A percentile compares a stretch with the other conserved stretches of the same genome.
Conservation (phyloP, 2,113 vertebrate genomes). For the Chitala chitala region DNA sequence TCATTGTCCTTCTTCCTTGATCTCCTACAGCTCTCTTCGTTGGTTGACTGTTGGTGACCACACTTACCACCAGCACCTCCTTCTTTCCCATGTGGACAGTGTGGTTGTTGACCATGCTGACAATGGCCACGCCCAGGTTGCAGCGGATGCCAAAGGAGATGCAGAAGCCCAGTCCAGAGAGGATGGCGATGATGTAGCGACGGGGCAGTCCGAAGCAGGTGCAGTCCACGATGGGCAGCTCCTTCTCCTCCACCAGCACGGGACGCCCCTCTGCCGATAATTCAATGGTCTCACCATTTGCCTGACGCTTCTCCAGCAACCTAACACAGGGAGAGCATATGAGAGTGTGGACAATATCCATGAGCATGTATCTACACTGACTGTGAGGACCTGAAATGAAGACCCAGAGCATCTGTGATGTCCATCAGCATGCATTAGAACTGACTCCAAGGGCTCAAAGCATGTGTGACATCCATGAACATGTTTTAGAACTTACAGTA, state of each 20-base stretch:
- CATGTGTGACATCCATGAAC: too few species aligned
- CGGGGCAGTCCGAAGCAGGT: slow-evolving; percentile 83
- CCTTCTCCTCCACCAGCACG: slow-evolving; percentile 75
- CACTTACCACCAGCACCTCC: slow-evolving; percentile 73
- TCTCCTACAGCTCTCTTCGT: too few species aligned
- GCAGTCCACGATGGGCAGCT: slow-evolving; percentile 80
- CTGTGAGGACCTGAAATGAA: too few species aligned
- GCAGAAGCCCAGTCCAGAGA: slow-evolving; percentile 87
- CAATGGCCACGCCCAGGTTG: slow-evolving; percentile 89
- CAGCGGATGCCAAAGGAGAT: slow-evolving; percentile 91
- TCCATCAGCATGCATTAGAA: too few species aligned
- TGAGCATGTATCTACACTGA: neutral
- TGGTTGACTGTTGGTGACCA: too few species aligned
- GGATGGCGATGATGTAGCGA: slow-evolving; percentile 87
- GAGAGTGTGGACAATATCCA: neutral
- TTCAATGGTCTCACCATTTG: slow-evolving; percentile 82
- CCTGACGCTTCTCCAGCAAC: slow-evolving; percentile 76
- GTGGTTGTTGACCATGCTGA: slow-evolving; percentile 92
- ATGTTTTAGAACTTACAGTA: too few species aligned
- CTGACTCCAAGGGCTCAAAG: too few species aligned
- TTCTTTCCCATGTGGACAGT: slow-evolving; percentile 77
- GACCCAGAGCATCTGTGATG: too few species aligned
- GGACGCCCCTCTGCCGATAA: slow-evolving; percentile 76
- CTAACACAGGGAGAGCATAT: slow-evolving; percentile 40
- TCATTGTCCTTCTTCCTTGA: too few species aligned